Evolutionary conservation across 2,113 vertebrate genomes (phyloP), one percentile per base, ranked within the genome.

Genomic region (Sula dactylatra): DNA sequence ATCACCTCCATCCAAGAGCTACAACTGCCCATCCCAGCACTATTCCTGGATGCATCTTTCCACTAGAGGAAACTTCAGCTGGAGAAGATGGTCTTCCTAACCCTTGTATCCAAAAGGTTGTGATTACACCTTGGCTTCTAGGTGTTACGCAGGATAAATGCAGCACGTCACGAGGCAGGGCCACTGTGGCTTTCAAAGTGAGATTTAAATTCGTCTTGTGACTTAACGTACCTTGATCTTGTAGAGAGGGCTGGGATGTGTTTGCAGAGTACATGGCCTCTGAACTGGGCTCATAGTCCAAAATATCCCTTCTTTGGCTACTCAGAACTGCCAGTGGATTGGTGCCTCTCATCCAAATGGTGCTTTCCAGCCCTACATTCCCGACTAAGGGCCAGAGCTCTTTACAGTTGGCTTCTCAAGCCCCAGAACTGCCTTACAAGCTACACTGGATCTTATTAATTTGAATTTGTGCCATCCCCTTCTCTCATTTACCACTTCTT

Each of bases 141-240:
- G 49, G 15, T 42, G 44, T 73, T 31, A 6, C 0, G 1, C 4
- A 13, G 54, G 14, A 54, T 19, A 45, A 78, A 55, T 1, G 0
- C 34, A 64, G 29, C 34, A 5, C 1, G 0, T 36, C 32, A 13
- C 0, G 1, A n/a, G 26, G 22, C 24, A 81, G 45, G 55, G 31
- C 44, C 2, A 1, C 13, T 27, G 10, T 24, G n/a, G 27, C 32
- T 93, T 88, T 76, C 45, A 9, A 80, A 61, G 45, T 11, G 13
- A 49, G 24, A 32, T 32, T 76, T 55, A 21, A 66, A 59, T 47
- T 14, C 40, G 16, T 9, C 49, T 52, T 38, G 31, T 65, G 31
- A 69, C 24, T 40, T 32, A 4, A 4, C 0, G 1, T 24, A 24
- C 27, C 45, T 65, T 25, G 24, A 59, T 27, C 56, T 44, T 36